These are phyloP conservation scores for Dasyprocta punctata DNA, from an alignment of 2,113 vertebrate species.

Conservation along the genomic window DNA sequence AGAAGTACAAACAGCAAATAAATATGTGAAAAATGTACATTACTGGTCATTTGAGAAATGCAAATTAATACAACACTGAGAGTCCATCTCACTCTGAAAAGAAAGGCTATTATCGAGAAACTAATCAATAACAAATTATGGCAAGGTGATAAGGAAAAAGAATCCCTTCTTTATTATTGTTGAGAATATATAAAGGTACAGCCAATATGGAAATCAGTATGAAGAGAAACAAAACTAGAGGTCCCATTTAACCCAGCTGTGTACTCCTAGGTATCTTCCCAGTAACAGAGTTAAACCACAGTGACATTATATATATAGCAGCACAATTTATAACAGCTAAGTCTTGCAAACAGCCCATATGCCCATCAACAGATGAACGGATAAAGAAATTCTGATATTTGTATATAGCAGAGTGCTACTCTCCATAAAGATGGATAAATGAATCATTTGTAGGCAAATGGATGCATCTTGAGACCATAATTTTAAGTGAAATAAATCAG, in stretches of 20 bases:
- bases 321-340: not conserved
- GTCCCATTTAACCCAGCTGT: not conserved
- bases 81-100: not conserved
- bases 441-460: not conserved
- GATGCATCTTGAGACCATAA: not conserved
- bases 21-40: not conserved
- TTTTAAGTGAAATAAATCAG: not conserved
- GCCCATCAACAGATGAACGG: not conserved
- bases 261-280: not conserved
- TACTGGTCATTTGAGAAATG: not conserved
- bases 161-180: not conserved
- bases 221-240: not conserved
- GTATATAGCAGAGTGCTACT: not conserved
- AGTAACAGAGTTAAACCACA: not conserved
- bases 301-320: not conserved
- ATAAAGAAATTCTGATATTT: not conserved
- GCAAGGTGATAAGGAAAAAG: not conserved
- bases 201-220: not conserved
- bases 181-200: not conserved
- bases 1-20: not conserved
- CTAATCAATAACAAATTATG: not conserved
- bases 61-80: not conserved
- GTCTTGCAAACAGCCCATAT: not conserved
- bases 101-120: not conserved
- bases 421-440: not conserved